Conservation (phyloP, 2,113 vertebrate species). For the Actenoides lindsayi region DNA sequence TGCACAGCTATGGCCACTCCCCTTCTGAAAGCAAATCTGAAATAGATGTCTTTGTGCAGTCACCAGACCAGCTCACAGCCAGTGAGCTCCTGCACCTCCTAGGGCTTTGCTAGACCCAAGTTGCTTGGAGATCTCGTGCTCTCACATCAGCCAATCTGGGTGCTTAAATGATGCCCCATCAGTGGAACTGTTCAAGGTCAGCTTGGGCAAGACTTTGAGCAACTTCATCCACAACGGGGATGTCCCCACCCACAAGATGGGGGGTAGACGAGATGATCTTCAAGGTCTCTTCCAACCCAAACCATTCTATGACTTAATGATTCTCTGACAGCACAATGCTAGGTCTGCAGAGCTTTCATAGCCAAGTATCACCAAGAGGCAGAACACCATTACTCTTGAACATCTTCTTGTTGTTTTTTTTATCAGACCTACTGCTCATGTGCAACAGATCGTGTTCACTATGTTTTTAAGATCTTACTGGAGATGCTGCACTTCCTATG, state of each 20-base stretch:
- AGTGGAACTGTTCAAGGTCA: not conserved
- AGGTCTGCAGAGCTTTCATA: not conserved
- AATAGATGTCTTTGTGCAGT: not conserved
- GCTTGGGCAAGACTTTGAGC: not conserved
- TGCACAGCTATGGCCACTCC: not conserved
- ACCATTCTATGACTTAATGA: not conserved
- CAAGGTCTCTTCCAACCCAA: not conserved
- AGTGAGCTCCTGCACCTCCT: not conserved
- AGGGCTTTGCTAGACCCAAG: not conserved
- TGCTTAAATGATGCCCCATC: not conserved
- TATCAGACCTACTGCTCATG: not conserved
- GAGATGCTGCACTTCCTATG: not conserved
- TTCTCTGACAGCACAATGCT: not conserved
- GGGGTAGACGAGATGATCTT: not conserved
- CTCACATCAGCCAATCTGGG: not conserved
- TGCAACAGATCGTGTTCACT: not conserved
- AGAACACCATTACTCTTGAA: not conserved
- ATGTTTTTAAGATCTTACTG: not conserved
- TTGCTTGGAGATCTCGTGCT: not conserved
- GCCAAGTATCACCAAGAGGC: not conserved
- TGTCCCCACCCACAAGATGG: not conserved
- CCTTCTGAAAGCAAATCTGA: not conserved
- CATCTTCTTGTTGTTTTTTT: not conserved
- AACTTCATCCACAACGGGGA: not conserved
- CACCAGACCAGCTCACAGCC: not conserved